phyloP scores from a whole-genome alignment of 2,888 invertebrate species.

The Amblyjoppa fuscipennis region DNA sequence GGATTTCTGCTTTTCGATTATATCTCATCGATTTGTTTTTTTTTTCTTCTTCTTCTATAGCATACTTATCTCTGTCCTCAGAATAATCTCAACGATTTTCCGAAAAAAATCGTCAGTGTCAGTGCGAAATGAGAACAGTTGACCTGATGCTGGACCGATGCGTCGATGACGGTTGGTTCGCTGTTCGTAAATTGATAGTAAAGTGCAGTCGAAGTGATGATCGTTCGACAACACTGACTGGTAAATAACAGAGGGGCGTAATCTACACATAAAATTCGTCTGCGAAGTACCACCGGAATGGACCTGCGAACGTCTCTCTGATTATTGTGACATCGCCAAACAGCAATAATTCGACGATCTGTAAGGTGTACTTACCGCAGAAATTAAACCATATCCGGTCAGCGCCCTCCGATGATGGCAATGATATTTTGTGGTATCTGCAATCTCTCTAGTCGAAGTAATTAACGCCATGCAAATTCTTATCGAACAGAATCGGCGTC shows the following conservation, averaged over 20 bases:
- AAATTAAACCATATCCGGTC: background rate
- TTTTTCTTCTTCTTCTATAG: background rate
- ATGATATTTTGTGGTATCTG: background rate
- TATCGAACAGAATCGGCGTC: background rate
- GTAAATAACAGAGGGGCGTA: background rate
- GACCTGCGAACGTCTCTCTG: constrained; percentile 75
- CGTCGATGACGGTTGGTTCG: background rate
- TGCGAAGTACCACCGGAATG: constrained; percentile 78
- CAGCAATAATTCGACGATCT: constrained; percentile 51
- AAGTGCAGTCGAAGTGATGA: background rate
- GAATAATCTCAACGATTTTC: background rate
- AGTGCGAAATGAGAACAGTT: background rate
- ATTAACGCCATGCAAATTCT: background rate
- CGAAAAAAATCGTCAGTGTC: background rate
- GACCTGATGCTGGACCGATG: background rate
- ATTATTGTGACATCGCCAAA: constrained; percentile 72
- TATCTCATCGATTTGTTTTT: background rate
- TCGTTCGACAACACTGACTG: background rate
- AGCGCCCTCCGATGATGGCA: background rate
- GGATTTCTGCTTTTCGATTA: background rate
- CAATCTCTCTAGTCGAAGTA: background rate
- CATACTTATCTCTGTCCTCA: background rate
- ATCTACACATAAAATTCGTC: constrained; percentile 68
- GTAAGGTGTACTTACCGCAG: background rate
- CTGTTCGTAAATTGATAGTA: background rate